Base-by-base conservation (phyloP, 1,140 invertebrate genomes). In the Medauroidea extradentata region DNA sequence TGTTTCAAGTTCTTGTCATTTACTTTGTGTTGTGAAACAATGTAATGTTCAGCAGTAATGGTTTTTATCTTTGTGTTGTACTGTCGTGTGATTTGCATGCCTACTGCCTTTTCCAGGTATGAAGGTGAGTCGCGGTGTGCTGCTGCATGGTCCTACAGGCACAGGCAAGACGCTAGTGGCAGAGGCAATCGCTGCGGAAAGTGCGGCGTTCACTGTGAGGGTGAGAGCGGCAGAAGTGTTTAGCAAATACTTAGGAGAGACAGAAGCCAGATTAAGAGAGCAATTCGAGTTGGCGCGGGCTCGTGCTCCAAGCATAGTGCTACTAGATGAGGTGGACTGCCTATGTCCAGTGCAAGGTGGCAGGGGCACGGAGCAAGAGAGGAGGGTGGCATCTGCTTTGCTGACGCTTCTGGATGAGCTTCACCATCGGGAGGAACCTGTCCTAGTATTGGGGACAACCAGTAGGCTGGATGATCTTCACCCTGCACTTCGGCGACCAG, bases 381-480 rank as follows among this genome's bases (percentile, higher is more conserved):
- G 29, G 53, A 34, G 68, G 43, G 62, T 85, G 59, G 83, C 85
- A 3, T 76, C 82, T n/a, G 82, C 83, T 57, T 71, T 85, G 9
- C 68, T 83, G 13, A 73, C 78, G 16, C 78, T 81, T 38, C 76
- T 85, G 71, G 83, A 85, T 73, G 81, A 83, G 71, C 63, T 75
- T 14, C 71, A 75, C 42, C 25, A 23, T 27, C 42, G 66, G 60
- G 16, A 69, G 9, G 71, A 70, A 27, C 69, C 74, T 54, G 90
- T 97, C 11, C 93, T 88, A 61, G 87, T 99, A 3, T 73, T 99
- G 55, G 96, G 91, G 1, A 94, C 96, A 16, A 94, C 94, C 14
- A 95, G 92, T 39, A 81, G 96, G 46, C 95, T 96, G 1, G 96
- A 99, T 78, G 81, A 99, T n/a, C 83, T 99, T 29, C 96, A 99